phyloP scores from a whole-genome alignment of 2,797 vertebrate species.

The Sarcophilus harrisii region DNA sequence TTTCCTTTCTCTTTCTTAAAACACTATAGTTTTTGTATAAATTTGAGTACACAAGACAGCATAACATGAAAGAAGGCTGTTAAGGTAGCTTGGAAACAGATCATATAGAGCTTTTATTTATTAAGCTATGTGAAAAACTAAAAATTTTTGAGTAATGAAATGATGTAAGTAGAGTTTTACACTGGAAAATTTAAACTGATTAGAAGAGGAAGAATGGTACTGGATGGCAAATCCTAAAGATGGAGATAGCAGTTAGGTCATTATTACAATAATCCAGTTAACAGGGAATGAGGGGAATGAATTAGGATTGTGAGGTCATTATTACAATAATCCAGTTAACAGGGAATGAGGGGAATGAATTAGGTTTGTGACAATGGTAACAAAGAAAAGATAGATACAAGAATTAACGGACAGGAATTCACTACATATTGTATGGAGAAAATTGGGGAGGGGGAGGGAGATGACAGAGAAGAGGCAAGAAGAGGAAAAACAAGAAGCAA shows the following conservation, averaged over 20 bases:
- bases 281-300: not conserved
- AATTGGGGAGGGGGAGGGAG: not conserved
- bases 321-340: not conserved
- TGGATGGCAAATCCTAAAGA: not conserved
- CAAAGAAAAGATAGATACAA: not conserved
- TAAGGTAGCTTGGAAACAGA: not conserved
- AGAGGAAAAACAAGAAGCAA: conserved; percentile 44
- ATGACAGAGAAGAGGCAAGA: not conserved
- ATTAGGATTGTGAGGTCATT: not conserved
- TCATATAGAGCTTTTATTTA: not conserved
- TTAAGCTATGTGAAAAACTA: not conserved
- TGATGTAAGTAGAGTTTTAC: not conserved
- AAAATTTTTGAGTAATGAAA: not conserved
- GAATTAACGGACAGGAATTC: not conserved
- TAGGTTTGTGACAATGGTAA: not conserved
- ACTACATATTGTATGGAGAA: not conserved
- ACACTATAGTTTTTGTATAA: not conserved
- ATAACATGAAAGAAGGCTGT: not conserved
- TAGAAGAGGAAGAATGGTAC: not conserved
- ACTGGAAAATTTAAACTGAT: not conserved
- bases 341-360: not conserved
- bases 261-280: not conserved
- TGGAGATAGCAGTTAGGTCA: not conserved
- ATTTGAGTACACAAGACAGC: not conserved
- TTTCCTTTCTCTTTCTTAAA: not conserved